Evolutionary conservation across 2,113 vertebrate species (phyloP), one percentile per base, ranked within the genome.

Genomic region (Xiphias gladius): DNA sequence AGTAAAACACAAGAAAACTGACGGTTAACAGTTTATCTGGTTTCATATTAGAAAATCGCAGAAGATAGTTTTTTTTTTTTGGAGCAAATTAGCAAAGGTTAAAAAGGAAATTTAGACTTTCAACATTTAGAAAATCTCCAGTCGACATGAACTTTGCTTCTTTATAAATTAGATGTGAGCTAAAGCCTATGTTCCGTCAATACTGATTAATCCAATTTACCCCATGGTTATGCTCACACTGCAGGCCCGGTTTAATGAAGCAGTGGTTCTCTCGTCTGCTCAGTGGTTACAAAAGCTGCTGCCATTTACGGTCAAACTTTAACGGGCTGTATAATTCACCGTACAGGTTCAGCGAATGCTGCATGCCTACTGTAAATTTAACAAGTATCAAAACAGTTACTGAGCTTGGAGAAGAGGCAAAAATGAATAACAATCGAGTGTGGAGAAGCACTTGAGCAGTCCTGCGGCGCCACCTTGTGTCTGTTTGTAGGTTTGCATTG

Each of bases 391-490:
- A 68, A 74, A 70, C 59, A 76, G 43, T 76, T 55, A 81, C 0
- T 62, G 58, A 13, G 35, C 10, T 37, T 13, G n/a, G 24, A 61
- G 20, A 58, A 11, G 30, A 62, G 16, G n/a, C n/a, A n/a, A n/a
- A n/a, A n/a, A n/a, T n/a, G n/a, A n/a, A n/a, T n/a, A n/a, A 16
- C 0, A 28, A 32, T 8, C 2, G 6, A 26, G 2, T 0, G 32
- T 20, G 2, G 19, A 6, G 17, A 12, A 41, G 46, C 4, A 11
- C 1, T 62, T 11, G 9, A 26, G 12, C 30, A 7, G 78, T 87
- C 87, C 84, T 82, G 63, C 63, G 78, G 80, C 86, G 8, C 88
- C 93, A 93, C 77, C 91, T 90, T 73, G 83, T 90, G 88, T 50
- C 37, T 1, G 41, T 12, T 46, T 70, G 22, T 7, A 50, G 50